These are phyloP conservation scores for Mastacembelus armatus DNA, from an alignment of 2,797 vertebrate genomes.

Conservation along the genomic window DNA sequence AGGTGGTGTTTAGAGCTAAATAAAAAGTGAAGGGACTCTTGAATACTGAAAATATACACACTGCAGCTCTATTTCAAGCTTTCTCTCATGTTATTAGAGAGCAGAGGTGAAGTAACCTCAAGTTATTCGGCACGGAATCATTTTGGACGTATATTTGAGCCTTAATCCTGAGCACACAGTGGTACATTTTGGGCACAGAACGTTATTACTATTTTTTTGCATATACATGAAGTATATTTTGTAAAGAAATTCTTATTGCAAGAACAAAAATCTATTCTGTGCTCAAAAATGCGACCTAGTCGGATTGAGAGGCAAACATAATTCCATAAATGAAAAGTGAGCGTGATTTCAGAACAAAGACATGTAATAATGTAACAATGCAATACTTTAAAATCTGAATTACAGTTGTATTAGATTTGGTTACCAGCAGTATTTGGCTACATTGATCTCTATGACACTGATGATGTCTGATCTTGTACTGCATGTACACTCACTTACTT, in stretches of 20 bases:
- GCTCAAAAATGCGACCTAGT: too few species aligned
- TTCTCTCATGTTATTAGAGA: not conserved
- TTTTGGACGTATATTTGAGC: slow-evolving; percentile 6
- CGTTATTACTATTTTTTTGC: not conserved
- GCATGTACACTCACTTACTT: slow-evolving; percentile 18
- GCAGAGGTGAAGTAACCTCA: not conserved
- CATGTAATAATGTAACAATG: slow-evolving; percentile 27
- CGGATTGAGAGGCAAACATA: slow-evolving; percentile 11
- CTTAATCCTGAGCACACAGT: not conserved
- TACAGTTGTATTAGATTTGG: slow-evolving; percentile 62
- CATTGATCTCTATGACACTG: slow-evolving; percentile 56
- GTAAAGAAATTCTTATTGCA: not conserved
- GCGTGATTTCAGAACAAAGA: slow-evolving; percentile 20
- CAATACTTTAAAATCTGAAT: slow-evolving; percentile 42
- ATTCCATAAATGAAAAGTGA: slow-evolving; percentile 25
- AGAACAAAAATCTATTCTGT: not conserved
- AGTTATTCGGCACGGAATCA: not conserved
- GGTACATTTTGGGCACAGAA: slow-evolving; percentile 18
- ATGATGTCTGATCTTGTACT: slow-evolving; percentile 28
- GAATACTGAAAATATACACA: too few species aligned
- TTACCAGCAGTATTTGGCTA: slow-evolving; percentile 81
- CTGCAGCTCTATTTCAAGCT: not conserved
- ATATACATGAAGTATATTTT: not conserved
- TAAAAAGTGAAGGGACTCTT: not conserved
- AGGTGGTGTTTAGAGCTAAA: slow-evolving; percentile 30